phyloP scores from a whole-genome alignment of 1,140 invertebrate species.

The Nasonia vitripennis region DNA sequence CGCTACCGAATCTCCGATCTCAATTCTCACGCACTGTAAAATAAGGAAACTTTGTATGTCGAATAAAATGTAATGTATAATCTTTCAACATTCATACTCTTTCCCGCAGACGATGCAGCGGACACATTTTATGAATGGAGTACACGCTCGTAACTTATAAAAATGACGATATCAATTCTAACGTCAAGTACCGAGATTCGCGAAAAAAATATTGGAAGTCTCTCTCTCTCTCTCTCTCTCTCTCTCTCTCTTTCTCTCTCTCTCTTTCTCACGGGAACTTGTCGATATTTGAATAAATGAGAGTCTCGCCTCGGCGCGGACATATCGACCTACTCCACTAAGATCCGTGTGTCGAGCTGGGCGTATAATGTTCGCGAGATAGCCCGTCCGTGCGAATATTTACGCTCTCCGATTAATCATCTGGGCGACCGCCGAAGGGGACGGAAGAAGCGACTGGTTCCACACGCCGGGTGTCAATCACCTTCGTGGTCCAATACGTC shows the following conservation, averaged over 20 bases:
- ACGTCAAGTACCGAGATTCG: background rate
- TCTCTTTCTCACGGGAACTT: background rate
- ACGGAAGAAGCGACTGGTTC: background rate
- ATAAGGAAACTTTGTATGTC: too few relatives aligned
- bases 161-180: background rate
- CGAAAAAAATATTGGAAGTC: background rate
- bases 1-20: background rate
- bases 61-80: too few relatives aligned
- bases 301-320: background rate
- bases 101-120: too few relatives aligned
- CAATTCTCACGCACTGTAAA: too few relatives aligned
- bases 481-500: background rate
- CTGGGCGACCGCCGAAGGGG: background rate
- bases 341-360: background rate
- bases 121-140: background rate
- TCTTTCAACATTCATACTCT: background rate
- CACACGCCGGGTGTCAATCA: background rate
- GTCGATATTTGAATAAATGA: slow-evolving; percentile 10
- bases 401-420: background rate
- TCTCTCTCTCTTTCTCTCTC: too few relatives aligned
- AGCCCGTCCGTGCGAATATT: background rate
- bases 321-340: slow-evolving; percentile 6
- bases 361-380: too few relatives aligned
- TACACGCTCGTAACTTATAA: background rate
- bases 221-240: too few relatives aligned